Evolutionary conservation across 2,113 vertebrate species (phyloP).

Genomic region (Misgurnus mizolepis): DNA sequence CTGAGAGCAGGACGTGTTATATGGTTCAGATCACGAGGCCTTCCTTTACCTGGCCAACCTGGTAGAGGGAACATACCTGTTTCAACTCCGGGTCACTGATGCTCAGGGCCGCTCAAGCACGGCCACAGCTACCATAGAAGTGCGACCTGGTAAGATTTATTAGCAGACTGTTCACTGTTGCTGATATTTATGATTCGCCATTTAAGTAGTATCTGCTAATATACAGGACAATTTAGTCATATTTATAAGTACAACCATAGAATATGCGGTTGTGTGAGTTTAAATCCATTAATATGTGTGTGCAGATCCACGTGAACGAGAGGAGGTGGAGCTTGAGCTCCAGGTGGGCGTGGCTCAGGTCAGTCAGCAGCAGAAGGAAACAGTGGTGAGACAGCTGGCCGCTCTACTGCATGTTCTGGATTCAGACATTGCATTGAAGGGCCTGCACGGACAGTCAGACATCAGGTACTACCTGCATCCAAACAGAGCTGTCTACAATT

Average conservation of each 20-base stretch:
- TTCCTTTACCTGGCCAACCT: slow-evolving; percentile 83
- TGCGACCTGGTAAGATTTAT: slow-evolving; percentile 80
- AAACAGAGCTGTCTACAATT: background rate
- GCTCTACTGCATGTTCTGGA: slow-evolving; percentile 83
- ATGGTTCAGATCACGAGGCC: slow-evolving; percentile 74
- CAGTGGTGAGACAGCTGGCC: slow-evolving; percentile 83
- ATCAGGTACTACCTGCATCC: slow-evolving; percentile 79
- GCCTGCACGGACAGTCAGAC: slow-evolving; percentile 82
- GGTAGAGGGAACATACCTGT: slow-evolving; percentile 87
- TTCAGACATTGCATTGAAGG: slow-evolving; percentile 80
- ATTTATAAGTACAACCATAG: too few relatives aligned
- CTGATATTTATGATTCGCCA: background rate
- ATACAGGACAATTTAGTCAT: too few relatives aligned
- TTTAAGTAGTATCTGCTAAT: background rate
- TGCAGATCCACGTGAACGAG: slow-evolving; percentile 70
- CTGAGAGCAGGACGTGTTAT: slow-evolving; percentile 79
- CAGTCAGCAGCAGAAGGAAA: slow-evolving; percentile 81
- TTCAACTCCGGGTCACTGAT: slow-evolving; percentile 81
- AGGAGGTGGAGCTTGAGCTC: slow-evolving; percentile 88
- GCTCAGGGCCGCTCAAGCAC: slow-evolving; percentile 75
- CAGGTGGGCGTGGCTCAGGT: slow-evolving; percentile 81
- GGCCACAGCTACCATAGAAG: slow-evolving; percentile 85
- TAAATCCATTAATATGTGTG: background rate
- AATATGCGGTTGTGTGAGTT: too few relatives aligned
- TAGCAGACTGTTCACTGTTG: slow-evolving; percentile 1